Conservation (phyloP, 2,888 invertebrate species). For the Selenia dentaria region DNA sequence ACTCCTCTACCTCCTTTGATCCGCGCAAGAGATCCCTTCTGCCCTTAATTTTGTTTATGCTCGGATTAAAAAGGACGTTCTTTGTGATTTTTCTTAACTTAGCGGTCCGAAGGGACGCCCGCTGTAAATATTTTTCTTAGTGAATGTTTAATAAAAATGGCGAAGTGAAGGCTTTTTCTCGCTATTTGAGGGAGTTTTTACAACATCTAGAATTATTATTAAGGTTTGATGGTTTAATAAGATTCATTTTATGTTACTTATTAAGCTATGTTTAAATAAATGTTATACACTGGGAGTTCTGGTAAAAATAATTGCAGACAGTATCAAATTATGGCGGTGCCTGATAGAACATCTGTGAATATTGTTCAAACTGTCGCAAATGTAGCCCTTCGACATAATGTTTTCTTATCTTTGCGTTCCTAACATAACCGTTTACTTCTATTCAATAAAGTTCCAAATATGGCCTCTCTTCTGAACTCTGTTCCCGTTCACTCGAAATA, state of each 20-base stretch:
- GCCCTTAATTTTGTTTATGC: conserved; percentile 64
- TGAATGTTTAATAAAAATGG: conserved; percentile 46
- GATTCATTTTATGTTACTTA: neutral
- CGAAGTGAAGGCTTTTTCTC: conserved; percentile 27
- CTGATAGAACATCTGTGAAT: too few species aligned
- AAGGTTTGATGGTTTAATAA: neutral
- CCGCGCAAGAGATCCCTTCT: conserved; percentile 30
- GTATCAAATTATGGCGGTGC: too few species aligned
- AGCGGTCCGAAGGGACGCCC: conserved; percentile 38
- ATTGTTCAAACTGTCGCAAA: too few species aligned
- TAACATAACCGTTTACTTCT: too few species aligned
- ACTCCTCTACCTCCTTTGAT: conserved; percentile 11
- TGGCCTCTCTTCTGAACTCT: conserved; percentile 2
- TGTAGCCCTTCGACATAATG: too few species aligned
- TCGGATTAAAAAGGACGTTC: conserved; percentile 60
- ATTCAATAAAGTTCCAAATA: conserved; percentile 3
- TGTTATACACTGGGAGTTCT: too few species aligned
- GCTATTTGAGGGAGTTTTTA: conserved; percentile 2
- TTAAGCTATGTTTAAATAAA: too few species aligned
- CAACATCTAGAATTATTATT: neutral
- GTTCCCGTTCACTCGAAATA: conserved; percentile 6
- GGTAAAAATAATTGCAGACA: too few species aligned
- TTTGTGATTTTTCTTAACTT: conserved; percentile 48
- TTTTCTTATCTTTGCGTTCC: too few species aligned
- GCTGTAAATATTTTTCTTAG: conserved; percentile 39